Evolutionary conservation across 2,113 vertebrate genomes (phyloP).

Genomic region (Macquaria ambigua): DNA sequence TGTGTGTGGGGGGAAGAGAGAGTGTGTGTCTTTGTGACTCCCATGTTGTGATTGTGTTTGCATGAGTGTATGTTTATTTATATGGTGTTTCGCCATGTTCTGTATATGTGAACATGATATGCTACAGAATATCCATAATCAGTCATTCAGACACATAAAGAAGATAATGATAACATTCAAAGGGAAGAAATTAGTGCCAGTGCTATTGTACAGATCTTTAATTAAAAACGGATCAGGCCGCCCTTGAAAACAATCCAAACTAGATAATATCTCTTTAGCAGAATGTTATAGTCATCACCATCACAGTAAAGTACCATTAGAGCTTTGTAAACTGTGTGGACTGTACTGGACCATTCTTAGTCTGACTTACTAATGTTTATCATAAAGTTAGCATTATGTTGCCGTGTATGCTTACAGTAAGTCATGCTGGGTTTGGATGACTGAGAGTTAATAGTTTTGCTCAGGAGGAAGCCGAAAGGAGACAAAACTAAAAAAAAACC

Average conservation of each 20-base stretch:
- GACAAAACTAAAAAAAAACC: slow-evolving; percentile 14
- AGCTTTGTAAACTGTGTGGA: slow-evolving; percentile 18
- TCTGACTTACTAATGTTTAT: slow-evolving; percentile 60
- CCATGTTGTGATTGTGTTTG: not conserved
- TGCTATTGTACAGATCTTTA: slow-evolving; percentile 11
- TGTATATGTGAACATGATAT: slow-evolving; percentile 37
- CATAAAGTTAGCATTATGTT: slow-evolving; percentile 39
- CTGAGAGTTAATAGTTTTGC: slow-evolving; percentile 37
- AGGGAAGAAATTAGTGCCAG: not conserved
- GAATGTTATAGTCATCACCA: not conserved
- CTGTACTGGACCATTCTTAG: slow-evolving; percentile 11
- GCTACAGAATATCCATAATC: slow-evolving; percentile 20
- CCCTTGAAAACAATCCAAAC: slow-evolving; percentile 40
- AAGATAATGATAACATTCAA: slow-evolving; percentile 32
- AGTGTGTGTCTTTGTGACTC: not conserved
- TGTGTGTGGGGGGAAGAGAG: not conserved
- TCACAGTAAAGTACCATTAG: slow-evolving; percentile 10
- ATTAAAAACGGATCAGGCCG: slow-evolving; percentile 22
- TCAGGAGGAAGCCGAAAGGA: slow-evolving; percentile 13
- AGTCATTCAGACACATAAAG: slow-evolving; percentile 35
- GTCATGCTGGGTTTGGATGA: slow-evolving; percentile 10
- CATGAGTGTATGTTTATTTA: slow-evolving; percentile 28
- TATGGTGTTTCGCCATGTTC: slow-evolving; percentile 9
- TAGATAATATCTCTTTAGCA: slow-evolving; percentile 6
- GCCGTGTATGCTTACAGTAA: not conserved